Percentiles rank a stretch among this genome's conserved stretches.
phyloP scores from a whole-genome alignment of 1,140 invertebrate genomes.

The Penaeus japonicus region DNA sequence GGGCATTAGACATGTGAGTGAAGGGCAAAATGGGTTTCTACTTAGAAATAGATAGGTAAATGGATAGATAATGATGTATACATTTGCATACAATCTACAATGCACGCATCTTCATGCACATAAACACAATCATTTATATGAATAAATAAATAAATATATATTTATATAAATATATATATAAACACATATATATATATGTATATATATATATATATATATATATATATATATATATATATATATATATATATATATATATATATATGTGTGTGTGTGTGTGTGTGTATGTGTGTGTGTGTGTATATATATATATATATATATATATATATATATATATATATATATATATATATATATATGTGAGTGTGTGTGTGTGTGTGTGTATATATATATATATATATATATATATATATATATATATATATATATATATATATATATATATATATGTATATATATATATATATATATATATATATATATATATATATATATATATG shows the following conservation, averaged over 20 bases:
- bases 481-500: not conserved
- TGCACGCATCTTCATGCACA: not conserved
- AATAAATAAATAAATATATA: not conserved
- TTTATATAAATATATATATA: not conserved
- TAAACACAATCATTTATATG: not conserved
- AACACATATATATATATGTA: too few species aligned
- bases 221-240: too few species aligned
- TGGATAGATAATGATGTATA: not conserved
- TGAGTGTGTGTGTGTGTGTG: too few species aligned
- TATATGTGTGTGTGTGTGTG: too few species aligned
- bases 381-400: constrained; percentile 2
- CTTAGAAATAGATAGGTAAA: not conserved
- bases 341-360: too few species aligned
- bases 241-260: too few species aligned
- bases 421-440: constrained; percentile 6
- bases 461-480: constrained; percentile 6
- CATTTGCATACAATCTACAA: too few species aligned
- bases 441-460: not conserved
- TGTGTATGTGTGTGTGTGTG: too few species aligned
- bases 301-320: too few species aligned
- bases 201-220: too few species aligned
- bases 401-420: constrained; percentile 6
- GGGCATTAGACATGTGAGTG: not conserved
- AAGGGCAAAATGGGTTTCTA: not conserved
- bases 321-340: too few species aligned